phyloP scores from a whole-genome alignment of 2,113 vertebrate genomes.

The Prochilodus magdalenae region DNA sequence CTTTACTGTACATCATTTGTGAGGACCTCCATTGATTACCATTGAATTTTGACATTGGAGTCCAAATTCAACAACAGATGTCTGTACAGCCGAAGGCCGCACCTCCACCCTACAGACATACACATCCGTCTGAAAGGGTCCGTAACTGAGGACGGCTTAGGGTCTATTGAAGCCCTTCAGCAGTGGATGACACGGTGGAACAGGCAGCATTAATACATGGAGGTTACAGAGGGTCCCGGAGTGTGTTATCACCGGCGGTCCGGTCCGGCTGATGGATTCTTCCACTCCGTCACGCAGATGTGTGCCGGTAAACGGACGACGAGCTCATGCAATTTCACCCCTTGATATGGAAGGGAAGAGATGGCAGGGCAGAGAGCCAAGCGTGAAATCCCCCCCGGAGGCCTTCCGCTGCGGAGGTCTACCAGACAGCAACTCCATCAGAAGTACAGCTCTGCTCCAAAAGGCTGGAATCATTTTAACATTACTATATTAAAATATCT shows the following conservation, averaged over 20 bases:
- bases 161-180: conserved; percentile 23
- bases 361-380: background rate
- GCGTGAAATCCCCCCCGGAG: background rate
- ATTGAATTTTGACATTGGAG: too few species aligned
- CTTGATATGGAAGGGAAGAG: background rate
- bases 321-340: background rate
- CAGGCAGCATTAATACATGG: background rate
- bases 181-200: conserved; percentile 24
- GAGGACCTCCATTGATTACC: too few species aligned
- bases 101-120: background rate
- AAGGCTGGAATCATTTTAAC: too few species aligned
- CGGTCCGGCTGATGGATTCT: conserved; percentile 21
- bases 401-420: too few species aligned
- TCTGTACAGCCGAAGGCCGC: too few species aligned
- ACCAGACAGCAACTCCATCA: background rate
- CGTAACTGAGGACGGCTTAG: background rate
- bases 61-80: too few species aligned
- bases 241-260: conserved; percentile 36
- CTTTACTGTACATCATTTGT: too few species aligned
- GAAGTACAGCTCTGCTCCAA: background rate
- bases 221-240: background rate
- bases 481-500: too few species aligned
- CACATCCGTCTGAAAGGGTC: conserved; percentile 8
- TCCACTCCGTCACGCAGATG: background rate
- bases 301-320: background rate